These are phyloP conservation scores for Notocelia uddmanniana DNA, from an alignment of 2,888 invertebrate genomes.

Conservation along the genomic window DNA sequence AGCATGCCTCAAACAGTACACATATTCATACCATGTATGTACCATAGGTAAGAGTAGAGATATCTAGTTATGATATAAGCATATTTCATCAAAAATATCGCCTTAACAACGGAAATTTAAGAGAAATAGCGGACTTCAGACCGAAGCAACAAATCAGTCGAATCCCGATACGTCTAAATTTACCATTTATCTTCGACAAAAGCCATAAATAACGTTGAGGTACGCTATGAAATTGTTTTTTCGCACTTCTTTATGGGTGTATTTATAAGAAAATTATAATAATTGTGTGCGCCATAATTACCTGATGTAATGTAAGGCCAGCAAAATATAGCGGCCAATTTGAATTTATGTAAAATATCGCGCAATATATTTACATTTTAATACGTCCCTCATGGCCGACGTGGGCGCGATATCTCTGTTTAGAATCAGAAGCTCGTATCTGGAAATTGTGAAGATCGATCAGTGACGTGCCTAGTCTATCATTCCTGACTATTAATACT, in stretches of 20 bases:
- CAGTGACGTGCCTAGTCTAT: constrained; percentile 57
- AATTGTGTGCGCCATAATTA: constrained; percentile 81
- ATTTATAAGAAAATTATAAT: constrained; percentile 85
- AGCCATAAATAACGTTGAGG: constrained; percentile 76
- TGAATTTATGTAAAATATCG: constrained; percentile 84
- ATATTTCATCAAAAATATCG: background rate
- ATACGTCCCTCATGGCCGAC: constrained; percentile 71
- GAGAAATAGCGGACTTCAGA: background rate
- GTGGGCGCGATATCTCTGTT: constrained; percentile 78
- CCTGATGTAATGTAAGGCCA: constrained; percentile 79
- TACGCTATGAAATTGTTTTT: constrained; percentile 79
- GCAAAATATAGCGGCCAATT: constrained; percentile 78
- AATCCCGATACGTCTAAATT: constrained; percentile 56
- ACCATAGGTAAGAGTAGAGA: background rate
- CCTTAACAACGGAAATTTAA: background rate
- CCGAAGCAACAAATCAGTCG: constrained; percentile 32
- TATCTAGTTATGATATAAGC: background rate
- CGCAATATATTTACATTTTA: constrained; percentile 85
- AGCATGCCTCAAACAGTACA: constrained; percentile 1
- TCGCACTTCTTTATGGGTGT: constrained; percentile 82
- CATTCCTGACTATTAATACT: constrained; percentile 18
- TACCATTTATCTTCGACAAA: constrained; percentile 63
- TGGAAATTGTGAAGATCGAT: constrained; percentile 69
- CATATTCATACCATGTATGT: background rate
- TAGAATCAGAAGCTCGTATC: constrained; percentile 74